Base-by-base conservation (phyloP, 1,140 invertebrate species). In the Lepidurus arcticus region DNA sequence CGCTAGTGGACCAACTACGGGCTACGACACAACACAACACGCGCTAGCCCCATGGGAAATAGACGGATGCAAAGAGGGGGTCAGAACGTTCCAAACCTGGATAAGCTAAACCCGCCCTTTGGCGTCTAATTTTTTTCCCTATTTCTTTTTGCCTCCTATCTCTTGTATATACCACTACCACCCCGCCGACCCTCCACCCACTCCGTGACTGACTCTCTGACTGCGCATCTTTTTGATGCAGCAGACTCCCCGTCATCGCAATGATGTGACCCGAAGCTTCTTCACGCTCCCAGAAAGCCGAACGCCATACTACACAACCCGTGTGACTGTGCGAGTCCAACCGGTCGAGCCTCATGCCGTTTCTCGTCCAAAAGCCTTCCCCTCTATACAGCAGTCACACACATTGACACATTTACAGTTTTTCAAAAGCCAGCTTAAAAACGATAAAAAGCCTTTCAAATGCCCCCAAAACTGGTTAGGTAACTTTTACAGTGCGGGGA, bases 1-100 rank as follows among this genome's bases (percentile, higher is more conserved):
- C 53, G 53, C 16, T 13, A 65, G 53, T 65, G 53, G n/a, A 65
- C 34, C 34, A 3, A 34, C 34, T 34, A 34, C 34, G 34, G 34
- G 34, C 34, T 34, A 34, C 53, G 53, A 21, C 53, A 65, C 53
- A 65, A 65, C 53, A 65, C 53, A 65, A 65, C 53, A 65, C 53
- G 53, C 53, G 53, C 53, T 65, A 65, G 53, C 53, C 53, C 53
- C 53, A 65, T 65, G 53, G 53, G 53, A 65, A 65, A 65, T 65
- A 65, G 53, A 13, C 21, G 53, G 53, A 65, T 65, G n/a, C 53
- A 10, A 65, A 21, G 53, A 65, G n/a, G 53, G 53, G 53, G 53
- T 65, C 53, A 65, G 53, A 65, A 65, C 21, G 53, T 65, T 65
- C 53, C n/a, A 65, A 65, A 65, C 53, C 53, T 65, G 53, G 53